These are phyloP conservation scores for Stenchaetothrips biformis DNA, from an alignment of 2,888 invertebrate genomes.

Conservation along the genomic window DNA sequence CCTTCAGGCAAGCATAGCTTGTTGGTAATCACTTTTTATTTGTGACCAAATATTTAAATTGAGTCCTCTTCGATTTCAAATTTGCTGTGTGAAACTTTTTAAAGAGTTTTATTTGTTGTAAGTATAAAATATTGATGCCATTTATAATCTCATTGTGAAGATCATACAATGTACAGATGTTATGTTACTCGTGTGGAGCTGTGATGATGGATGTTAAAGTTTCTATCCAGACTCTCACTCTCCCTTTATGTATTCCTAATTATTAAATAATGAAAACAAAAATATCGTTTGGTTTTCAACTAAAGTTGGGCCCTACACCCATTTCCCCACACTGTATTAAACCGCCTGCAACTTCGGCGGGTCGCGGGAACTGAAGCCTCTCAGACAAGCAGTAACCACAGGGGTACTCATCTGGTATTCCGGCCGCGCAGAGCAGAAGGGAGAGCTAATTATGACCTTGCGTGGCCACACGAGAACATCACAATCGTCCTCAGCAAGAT, in stretches of 20 bases:
- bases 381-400: too few relatives aligned
- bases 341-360: too few relatives aligned
- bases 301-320: neutral
- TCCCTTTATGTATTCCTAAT: constrained; percentile 15
- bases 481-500: too few relatives aligned
- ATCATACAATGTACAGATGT: constrained; percentile 21
- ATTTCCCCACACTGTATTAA: neutral
- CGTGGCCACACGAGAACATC: too few relatives aligned
- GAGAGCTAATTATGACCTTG: too few relatives aligned
- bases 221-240: neutral
- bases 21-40: constrained; percentile 10
- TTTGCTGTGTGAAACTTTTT: neutral
- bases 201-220: neutral
- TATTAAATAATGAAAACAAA: constrained; percentile 19
- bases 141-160: constrained; percentile 24
- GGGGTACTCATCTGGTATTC: too few relatives aligned
- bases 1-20: neutral
- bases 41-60: constrained; percentile 1
- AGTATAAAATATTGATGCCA: constrained; percentile 12
- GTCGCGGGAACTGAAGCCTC: too few relatives aligned
- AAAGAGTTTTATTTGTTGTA: constrained; percentile 24
- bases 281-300: neutral
- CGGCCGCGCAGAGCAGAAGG: too few relatives aligned
- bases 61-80: neutral
- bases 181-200: constrained; percentile 11